phyloP scores from a whole-genome alignment of 1,140 invertebrate genomes.

The Neodiprion virginianus region DNA sequence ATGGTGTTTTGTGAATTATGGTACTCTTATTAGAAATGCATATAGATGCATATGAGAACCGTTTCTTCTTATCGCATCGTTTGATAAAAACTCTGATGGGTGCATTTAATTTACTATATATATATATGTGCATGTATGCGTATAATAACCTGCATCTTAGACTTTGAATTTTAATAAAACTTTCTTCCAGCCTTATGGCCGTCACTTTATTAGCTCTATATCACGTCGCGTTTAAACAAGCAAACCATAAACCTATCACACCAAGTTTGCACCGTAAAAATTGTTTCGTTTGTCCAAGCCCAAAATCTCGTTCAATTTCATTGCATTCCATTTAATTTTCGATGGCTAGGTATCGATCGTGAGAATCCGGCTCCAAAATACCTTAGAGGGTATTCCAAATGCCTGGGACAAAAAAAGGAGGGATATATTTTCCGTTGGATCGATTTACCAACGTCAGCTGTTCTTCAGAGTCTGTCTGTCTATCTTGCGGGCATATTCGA shows the following conservation, averaged over 20 bases:
- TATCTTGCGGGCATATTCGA: slow-evolving; percentile 2
- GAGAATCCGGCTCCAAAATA: background rate
- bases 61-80: background rate
- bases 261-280: background rate
- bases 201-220: background rate
- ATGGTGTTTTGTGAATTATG: slow-evolving; percentile 55
- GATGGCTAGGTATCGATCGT: background rate
- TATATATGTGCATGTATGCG: no score
- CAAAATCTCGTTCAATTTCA: background rate
- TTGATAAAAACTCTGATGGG: slow-evolving; percentile 7
- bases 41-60: slow-evolving; percentile 23
- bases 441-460: slow-evolving; percentile 5
- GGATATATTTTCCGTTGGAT: background rate
- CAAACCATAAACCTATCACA: background rate
- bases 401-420: background rate
- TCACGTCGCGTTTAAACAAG: background rate
- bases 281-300: background rate
- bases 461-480: background rate
- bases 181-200: background rate
- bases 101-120: background rate
- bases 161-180: background rate
- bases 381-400: no score
- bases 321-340: background rate
- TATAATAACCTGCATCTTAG: background rate
- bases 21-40: slow-evolving; percentile 52